Evolutionary conservation across 2,797 vertebrate genomes (phyloP).

Genomic region (Oceanodroma leucorhoa): DNA sequence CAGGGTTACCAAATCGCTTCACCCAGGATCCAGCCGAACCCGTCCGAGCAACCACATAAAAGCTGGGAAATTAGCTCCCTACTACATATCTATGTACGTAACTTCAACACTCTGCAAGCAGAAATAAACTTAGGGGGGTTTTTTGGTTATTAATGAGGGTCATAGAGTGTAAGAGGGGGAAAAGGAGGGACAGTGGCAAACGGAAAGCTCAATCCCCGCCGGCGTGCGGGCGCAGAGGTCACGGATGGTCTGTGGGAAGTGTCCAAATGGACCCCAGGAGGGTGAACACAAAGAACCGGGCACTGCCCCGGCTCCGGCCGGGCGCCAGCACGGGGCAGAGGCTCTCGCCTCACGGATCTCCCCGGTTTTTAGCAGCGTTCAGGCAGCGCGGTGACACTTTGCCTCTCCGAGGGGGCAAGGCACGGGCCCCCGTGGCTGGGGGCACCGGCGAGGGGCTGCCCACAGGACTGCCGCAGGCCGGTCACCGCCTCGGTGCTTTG

Average conservation of each 20-base stretch:
- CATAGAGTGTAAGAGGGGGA: fast-evolving
- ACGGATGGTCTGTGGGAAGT: fast-evolving
- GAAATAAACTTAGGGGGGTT: fast-evolving
- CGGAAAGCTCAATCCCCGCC: fast-evolving
- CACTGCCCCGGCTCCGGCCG: fast-evolving
- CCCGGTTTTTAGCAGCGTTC: not conserved
- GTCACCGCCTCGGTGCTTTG: not conserved
- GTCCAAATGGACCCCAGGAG: fast-evolving
- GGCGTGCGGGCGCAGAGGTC: fast-evolving
- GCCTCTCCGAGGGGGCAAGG: not conserved
- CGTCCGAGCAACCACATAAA: fast-evolving
- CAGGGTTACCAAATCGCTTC: not conserved
- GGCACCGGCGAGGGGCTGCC: not conserved
- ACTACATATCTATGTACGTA: fast-evolving
- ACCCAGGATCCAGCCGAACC: not conserved
- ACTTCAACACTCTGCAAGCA: fast-evolving
- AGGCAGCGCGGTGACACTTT: fast-evolving
- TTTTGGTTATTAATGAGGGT: not conserved
- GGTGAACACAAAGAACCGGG: fast-evolving
- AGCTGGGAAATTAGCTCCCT: fast-evolving
- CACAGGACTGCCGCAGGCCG: not conserved
- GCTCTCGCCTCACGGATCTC: not conserved
- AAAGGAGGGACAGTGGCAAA: fast-evolving
- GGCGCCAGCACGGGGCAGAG: not conserved
- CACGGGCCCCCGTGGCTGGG: fast-evolving